These are phyloP conservation scores for Aphidius gifuensis DNA, from an alignment of 1,140 invertebrate genomes.

Conservation along the genomic window DNA sequence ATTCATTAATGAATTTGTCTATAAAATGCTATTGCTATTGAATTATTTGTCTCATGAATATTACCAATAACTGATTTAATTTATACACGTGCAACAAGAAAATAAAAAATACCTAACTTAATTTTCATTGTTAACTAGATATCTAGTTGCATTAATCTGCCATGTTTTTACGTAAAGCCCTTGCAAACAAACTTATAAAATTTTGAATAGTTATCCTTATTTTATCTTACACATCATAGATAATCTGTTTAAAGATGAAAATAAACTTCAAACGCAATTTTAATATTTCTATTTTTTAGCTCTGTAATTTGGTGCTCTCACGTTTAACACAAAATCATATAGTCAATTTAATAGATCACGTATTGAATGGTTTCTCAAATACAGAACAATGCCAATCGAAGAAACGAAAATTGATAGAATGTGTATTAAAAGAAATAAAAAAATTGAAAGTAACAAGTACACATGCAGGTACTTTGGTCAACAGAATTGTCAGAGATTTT, in stretches of 20 bases:
- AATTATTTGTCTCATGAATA: too few species aligned
- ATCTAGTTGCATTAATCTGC: too few species aligned
- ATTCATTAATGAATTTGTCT: not conserved
- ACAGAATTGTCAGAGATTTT: conserved; percentile 41
- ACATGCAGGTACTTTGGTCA: conserved; percentile 36
- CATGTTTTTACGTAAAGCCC: too few species aligned
- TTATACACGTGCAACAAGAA: too few species aligned
- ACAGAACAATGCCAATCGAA: conserved; percentile 34
- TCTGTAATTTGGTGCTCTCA: conserved; percentile 31
- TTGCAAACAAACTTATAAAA: not conserved
- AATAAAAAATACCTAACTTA: too few species aligned
- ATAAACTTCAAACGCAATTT: not conserved
- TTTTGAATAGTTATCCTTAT: not conserved
- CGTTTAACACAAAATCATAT: conserved; percentile 32
- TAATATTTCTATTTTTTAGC: conserved; percentile 27
- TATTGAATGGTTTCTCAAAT: conserved; percentile 34
- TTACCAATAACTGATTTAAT: too few species aligned
- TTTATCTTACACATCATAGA: not conserved
- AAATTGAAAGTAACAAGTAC: conserved; percentile 31
- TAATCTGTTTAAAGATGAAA: not conserved
- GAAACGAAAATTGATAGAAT: conserved; percentile 36
- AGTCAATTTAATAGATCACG: conserved; percentile 31
- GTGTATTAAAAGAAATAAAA: conserved; percentile 30
- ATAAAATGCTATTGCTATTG: too few species aligned
- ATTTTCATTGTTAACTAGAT: too few species aligned